Evolutionary conservation across 1,140 invertebrate species (phyloP).

Genomic region (Bombyx mandarina): DNA sequence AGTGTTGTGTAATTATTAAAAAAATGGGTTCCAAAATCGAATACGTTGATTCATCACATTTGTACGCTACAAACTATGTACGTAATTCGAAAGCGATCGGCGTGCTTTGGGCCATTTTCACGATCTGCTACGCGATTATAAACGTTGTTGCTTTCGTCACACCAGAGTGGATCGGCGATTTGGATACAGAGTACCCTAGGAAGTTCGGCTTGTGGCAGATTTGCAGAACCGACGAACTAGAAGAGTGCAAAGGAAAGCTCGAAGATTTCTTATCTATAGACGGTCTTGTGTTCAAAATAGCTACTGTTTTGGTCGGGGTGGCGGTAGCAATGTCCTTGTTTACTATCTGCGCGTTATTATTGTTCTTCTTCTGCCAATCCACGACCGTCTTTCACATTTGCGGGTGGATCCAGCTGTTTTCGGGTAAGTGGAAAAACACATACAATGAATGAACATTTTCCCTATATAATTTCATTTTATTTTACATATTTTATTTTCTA

Average conservation of each 20-base stretch:
- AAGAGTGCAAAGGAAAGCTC: conserved; percentile 86
- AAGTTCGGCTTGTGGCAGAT: conserved; percentile 94
- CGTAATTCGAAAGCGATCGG: conserved; percentile 97
- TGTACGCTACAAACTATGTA: conserved; percentile 93
- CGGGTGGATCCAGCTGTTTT: conserved; percentile 93
- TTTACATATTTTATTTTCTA: too few species aligned
- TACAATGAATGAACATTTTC: too few species aligned
- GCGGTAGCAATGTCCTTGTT: conserved; percentile 88
- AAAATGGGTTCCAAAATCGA: conserved; percentile 91
- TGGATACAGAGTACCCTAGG: conserved; percentile 87
- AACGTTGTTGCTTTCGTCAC: conserved; percentile 95
- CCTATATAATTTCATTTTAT: too few species aligned
- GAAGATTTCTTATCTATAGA: conserved; percentile 88
- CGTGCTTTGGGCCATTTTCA: conserved; percentile 96
- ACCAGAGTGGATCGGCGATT: conserved; percentile 93
- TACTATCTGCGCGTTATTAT: conserved; percentile 88
- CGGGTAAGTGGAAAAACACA: conserved; percentile 77
- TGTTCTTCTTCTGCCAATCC: conserved; percentile 96
- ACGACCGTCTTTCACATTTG: conserved; percentile 94
- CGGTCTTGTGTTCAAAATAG: conserved; percentile 79
- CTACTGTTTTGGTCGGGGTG: conserved; percentile 90
- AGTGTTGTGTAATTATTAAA: conserved; percentile 18
- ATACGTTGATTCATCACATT: conserved; percentile 89
- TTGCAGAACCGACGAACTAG: conserved; percentile 80
- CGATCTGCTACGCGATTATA: conserved; percentile 97